phyloP scores from a whole-genome alignment of 2,113 vertebrate genomes.

The Spilogale gracilis region DNA sequence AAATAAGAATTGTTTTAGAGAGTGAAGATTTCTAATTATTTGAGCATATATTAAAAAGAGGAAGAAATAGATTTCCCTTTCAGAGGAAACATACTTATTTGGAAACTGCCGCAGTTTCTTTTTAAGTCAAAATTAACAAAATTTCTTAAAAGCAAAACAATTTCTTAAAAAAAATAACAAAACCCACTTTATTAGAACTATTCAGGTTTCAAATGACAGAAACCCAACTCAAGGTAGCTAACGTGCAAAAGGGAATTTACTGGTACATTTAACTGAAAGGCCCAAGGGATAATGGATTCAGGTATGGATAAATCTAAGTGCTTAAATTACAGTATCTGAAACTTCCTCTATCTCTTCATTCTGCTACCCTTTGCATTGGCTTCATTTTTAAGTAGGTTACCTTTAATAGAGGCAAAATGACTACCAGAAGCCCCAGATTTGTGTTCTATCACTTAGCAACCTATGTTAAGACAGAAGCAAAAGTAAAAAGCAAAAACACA shows the following conservation, averaged over 20 bases:
- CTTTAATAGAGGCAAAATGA: neutral
- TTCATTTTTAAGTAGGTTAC: constrained; percentile 20
- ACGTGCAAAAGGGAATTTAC: neutral
- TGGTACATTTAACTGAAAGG: neutral
- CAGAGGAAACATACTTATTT: neutral
- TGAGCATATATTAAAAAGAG: neutral
- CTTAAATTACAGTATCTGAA: neutral
- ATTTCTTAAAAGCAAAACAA: constrained; percentile 12
- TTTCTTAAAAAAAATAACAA: neutral
- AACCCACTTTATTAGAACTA: neutral
- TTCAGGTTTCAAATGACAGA: neutral
- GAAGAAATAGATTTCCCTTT: neutral
- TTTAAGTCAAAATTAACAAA: constrained; percentile 47
- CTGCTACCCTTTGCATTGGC: neutral
- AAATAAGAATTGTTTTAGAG: neutral
- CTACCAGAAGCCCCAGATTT: neutral
- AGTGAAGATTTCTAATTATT: constrained; percentile 5
- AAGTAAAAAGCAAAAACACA: neutral
- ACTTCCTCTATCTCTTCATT: neutral
- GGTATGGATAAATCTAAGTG: neutral
- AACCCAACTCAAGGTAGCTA: neutral
- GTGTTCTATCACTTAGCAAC: neutral
- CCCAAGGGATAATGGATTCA: neutral
- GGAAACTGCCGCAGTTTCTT: neutral
- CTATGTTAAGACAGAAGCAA: neutral